phyloP scores from a whole-genome alignment of 2,113 vertebrate genomes.

The Sphyrna mokarran region DNA sequence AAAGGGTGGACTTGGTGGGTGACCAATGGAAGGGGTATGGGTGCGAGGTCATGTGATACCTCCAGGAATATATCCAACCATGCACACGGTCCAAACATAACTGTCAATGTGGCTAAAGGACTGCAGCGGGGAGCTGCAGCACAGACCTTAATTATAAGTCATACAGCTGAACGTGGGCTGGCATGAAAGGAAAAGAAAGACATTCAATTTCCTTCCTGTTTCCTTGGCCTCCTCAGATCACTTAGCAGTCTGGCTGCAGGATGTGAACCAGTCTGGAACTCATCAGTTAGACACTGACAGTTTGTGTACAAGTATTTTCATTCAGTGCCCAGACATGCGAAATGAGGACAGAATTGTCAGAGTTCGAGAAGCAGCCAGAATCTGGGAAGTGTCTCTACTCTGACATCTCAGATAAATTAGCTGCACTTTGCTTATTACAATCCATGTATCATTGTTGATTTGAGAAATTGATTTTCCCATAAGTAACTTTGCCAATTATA shows the following conservation, averaged over 20 bases:
- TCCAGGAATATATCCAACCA: neutral
- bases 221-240: neutral
- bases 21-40: neutral
- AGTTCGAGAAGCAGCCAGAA: neutral
- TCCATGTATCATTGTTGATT: neutral
- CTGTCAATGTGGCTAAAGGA: neutral
- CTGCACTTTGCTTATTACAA: neutral
- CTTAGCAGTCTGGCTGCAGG: neutral
- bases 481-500: constrained; percentile 22
- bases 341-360: neutral
- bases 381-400: neutral
- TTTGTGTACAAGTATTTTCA: neutral
- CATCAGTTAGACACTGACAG: constrained; percentile 1
- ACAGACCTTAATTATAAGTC: neutral
- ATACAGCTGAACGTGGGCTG: neutral
- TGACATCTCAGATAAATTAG: neutral
- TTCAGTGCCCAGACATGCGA: neutral
- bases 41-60: neutral
- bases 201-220: constrained; percentile 24
- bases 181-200: neutral
- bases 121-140: neutral
- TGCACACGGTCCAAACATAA: neutral
- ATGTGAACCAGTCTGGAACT: constrained; percentile 8
- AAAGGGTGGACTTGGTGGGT: neutral
- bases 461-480: neutral